These are phyloP conservation scores for Acomys russatus DNA, from an alignment of 2,797 vertebrate species.

Conservation along the genomic window DNA sequence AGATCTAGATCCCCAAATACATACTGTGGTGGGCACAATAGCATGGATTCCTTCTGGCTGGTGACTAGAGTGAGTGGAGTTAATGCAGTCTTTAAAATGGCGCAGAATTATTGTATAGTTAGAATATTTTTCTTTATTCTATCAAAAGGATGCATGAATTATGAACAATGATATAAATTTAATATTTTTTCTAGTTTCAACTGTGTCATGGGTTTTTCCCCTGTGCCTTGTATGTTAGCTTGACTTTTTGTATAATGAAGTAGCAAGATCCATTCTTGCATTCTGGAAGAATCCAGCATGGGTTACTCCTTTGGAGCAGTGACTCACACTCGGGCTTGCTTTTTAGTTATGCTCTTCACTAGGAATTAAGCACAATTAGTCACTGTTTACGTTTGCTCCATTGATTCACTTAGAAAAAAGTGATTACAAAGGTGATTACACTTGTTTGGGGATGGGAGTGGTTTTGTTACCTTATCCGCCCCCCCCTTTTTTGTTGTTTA, in stretches of 20 bases:
- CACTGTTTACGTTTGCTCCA: neutral
- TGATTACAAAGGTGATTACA: neutral
- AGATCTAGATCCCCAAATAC: neutral
- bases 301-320: neutral
- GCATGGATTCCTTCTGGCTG: neutral
- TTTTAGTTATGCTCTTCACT: neutral
- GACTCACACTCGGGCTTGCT: neutral
- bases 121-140: neutral
- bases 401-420: neutral
- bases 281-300: neutral
- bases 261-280: neutral
- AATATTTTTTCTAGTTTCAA: neutral
- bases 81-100: neutral
- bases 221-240: neutral
- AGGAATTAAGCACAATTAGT: neutral
- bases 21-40: neutral
- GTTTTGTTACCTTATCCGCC: neutral
- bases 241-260: neutral
- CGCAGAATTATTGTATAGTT: neutral
- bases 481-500: neutral
- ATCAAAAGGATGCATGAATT: neutral
- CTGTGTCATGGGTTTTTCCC: neutral
- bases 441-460: neutral
- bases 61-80: neutral
- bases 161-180: neutral